Conservation (phyloP, 23 tunicate genomes). For the Botrylloides violaceus region DNA sequence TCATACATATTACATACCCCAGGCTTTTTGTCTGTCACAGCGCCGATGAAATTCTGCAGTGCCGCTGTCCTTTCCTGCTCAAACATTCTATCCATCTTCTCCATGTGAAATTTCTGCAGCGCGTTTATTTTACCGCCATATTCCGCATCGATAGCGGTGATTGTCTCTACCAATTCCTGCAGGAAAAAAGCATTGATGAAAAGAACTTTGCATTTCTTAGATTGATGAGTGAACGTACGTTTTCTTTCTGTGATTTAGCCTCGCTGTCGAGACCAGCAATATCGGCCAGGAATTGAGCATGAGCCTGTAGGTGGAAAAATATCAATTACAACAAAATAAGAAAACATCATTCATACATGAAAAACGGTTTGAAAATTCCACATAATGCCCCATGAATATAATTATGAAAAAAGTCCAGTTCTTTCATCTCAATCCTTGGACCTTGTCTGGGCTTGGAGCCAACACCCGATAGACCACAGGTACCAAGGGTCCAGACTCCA, state of each 20-base stretch:
- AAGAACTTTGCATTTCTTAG: background rate
- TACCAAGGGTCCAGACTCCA: too few species aligned
- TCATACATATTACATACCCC: too few species aligned
- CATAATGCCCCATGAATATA: too few species aligned
- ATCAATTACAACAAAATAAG: too few species aligned
- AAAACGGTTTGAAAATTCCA: too few species aligned
- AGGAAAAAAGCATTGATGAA: background rate
- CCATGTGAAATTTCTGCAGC: slow-evolving; percentile 28
- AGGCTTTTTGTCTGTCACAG: slow-evolving; percentile 26
- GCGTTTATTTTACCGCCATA: slow-evolving; percentile 22
- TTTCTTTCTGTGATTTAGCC: background rate
- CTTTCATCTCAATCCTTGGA: too few species aligned
- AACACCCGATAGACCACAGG: too few species aligned
- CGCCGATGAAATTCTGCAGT: slow-evolving; percentile 16
- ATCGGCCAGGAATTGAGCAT: background rate
- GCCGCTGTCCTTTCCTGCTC: background rate
- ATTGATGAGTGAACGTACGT: background rate
- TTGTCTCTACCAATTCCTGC: slow-evolving; percentile 36
- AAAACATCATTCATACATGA: too few species aligned
- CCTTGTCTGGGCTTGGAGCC: too few species aligned
- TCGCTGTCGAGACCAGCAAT: background rate
- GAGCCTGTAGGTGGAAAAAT: too few species aligned
- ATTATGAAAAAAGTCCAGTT: too few species aligned
- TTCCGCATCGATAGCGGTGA: slow-evolving; percentile 27
- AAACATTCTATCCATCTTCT: slow-evolving; percentile 31